Base-by-base conservation (phyloP, 2,888 invertebrate species). In the Eupithecia subumbrata region DNA sequence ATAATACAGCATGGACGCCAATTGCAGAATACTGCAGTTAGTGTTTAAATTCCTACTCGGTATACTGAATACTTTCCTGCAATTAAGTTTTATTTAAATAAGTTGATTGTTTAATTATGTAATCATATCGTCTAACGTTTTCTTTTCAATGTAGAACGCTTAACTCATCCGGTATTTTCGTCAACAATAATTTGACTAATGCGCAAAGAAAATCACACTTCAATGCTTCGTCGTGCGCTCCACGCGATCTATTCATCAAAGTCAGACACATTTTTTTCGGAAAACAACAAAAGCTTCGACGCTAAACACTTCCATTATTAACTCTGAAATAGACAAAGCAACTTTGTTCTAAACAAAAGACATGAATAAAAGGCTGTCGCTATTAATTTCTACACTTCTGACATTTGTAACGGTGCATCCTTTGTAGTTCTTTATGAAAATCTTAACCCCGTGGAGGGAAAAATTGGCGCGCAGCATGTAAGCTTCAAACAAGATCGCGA, bases 261-360 rank as follows among this genome's bases (percentile, higher is more conserved):
- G 76, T 80, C 83, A 84, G 82, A 82, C 85, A 85, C 87, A 84
- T 89, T 92, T 92, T 92, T 92, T 93, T 89, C 88, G 85, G 87
- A 87, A 76, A 86, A 83, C 83, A 88, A 94, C 93, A 95, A 95
- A 92, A 90, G 92, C 85, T 84, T 81, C 90, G 93, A 93, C 90
- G 91, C 89, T 95, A 94, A 94, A 95, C 95, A 94, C 90, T 89
- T 89, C 92, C 89, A 94, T 95, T 95, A 94, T 95, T 90, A 87
- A 89, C 83, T 89, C 83, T 84, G 87, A 90, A 92, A 91, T 91
- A 94, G 93, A 94, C 93, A 94, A 95, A 93, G 92, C 84, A 88
- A 90, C 90, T 89, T 89, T 89, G 89, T 91, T 85, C 88, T 84
- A 94, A 88, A 94, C 94, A 95, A 94, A 90, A 83, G 89, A 79